Evolutionary conservation across 2,113 vertebrate species (phyloP).

Genomic region (Manacus vitellinus): DNA sequence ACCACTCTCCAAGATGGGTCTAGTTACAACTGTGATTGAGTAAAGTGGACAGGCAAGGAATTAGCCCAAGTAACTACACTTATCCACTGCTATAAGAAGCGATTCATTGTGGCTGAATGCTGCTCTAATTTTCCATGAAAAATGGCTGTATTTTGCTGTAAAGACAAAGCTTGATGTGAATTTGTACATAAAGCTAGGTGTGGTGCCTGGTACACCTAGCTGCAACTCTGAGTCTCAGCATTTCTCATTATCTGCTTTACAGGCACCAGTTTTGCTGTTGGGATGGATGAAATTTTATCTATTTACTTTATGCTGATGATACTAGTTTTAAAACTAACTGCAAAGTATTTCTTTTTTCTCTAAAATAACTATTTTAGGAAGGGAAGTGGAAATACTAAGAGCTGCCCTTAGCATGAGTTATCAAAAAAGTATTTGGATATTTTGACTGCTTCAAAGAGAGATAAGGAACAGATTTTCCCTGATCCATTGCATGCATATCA

Average conservation of each 20-base stretch:
- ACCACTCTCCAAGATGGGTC: neutral
- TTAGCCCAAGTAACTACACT: neutral
- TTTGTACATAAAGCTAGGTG: neutral
- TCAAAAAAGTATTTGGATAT: neutral
- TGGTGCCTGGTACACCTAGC: neutral
- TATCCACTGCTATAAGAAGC: neutral
- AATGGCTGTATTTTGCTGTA: neutral
- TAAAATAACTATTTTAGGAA: neutral
- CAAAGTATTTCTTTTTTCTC: neutral
- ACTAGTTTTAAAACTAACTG: neutral
- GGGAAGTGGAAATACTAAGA: neutral
- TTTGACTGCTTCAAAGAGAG: neutral
- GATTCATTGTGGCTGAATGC: neutral
- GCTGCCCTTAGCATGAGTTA: neutral
- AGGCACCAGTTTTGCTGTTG: neutral
- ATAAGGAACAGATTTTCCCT: conserved; percentile 22
- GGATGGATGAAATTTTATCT: neutral
- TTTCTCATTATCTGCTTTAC: neutral
- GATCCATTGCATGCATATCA: neutral
- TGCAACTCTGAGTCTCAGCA: neutral
- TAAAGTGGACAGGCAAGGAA: neutral
- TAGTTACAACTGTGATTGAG: neutral
- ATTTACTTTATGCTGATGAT: neutral
- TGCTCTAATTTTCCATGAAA: neutral
- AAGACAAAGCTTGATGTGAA: neutral